These are phyloP conservation scores for Hemicrepidius hirtus DNA, from an alignment of 2,888 invertebrate species.

Conservation along the genomic window DNA sequence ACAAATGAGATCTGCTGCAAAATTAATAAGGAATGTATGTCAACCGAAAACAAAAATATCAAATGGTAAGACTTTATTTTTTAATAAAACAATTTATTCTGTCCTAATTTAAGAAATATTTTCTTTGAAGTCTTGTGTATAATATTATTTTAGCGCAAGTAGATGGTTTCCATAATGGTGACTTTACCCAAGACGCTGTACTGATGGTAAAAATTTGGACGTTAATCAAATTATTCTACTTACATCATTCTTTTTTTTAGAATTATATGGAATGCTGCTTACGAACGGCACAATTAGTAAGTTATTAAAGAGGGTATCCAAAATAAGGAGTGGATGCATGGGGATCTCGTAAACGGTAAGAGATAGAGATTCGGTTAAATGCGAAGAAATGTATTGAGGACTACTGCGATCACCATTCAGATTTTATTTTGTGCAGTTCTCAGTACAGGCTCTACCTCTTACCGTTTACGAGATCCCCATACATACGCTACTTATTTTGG, in stretches of 20 bases:
- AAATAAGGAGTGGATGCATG: too few species aligned
- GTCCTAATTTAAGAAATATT: too few species aligned
- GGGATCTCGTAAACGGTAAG: too few species aligned
- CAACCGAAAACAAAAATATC: conserved; percentile 76
- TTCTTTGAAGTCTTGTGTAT: neutral
- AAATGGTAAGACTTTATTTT: conserved; percentile 71
- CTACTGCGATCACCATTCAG: too few species aligned
- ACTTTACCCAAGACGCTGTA: conserved; percentile 55
- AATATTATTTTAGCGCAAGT: conserved; percentile 24
- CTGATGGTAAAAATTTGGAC: conserved; percentile 43
- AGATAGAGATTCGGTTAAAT: too few species aligned
- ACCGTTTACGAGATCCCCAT: too few species aligned
- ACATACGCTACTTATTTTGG: too few species aligned
- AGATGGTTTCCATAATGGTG: conserved; percentile 57
- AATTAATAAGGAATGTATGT: conserved; percentile 78
- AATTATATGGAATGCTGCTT: conserved; percentile 74
- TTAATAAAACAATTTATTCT: neutral
- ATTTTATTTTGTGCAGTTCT: too few species aligned
- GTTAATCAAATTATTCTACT: neutral
- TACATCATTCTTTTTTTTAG: conserved; percentile 64
- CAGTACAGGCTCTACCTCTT: too few species aligned
- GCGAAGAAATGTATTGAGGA: too few species aligned
- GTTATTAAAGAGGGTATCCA: too few species aligned
- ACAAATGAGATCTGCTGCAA: conserved; percentile 77
- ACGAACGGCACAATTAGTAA: conserved; percentile 73